Percentiles rank a stretch among this genome's conserved stretches.
These are phyloP conservation scores for Synodontis membranacea DNA, from an alignment of 2,113 vertebrate species.

Conservation along the genomic window DNA sequence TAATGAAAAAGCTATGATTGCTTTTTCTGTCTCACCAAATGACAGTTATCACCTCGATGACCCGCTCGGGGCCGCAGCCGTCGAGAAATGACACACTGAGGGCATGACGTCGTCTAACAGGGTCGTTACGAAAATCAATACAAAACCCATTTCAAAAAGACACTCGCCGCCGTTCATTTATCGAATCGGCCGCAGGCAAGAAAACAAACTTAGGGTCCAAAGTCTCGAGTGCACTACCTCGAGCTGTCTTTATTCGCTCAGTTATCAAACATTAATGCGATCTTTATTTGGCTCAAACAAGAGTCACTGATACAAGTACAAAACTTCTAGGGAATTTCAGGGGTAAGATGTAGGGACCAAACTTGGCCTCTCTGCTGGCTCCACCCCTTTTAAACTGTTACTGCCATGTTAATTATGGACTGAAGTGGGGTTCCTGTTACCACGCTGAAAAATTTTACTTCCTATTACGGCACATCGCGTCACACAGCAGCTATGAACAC, in stretches of 20 bases:
- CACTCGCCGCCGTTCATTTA: conserved; percentile 96
- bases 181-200: conserved; percentile 94
- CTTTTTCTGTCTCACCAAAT: conserved; percentile 99
- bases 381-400: background rate
- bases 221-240: conserved; percentile 4
- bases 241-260: background rate
- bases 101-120: conserved; percentile 99
- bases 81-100: conserved; percentile 98
- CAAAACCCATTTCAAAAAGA: conserved; percentile 99
- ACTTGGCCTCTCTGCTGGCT: background rate
- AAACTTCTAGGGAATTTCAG: background rate
- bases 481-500: too few relatives aligned
- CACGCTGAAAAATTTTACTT: background rate
- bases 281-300: background rate
- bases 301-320: background rate
- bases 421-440: background rate
- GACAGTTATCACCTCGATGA: conserved; percentile 99
- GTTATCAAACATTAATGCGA: conserved; percentile 21
- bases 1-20: conserved; percentile 99
- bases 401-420: background rate
- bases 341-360: background rate
- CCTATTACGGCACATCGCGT: too few relatives aligned
- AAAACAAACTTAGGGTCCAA: conserved; percentile 79
- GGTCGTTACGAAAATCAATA: conserved; percentile 99
- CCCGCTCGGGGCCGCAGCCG: conserved; percentile 93